Conservation (phyloP, 2,113 vertebrate species). For the Caracal caracal region DNA sequence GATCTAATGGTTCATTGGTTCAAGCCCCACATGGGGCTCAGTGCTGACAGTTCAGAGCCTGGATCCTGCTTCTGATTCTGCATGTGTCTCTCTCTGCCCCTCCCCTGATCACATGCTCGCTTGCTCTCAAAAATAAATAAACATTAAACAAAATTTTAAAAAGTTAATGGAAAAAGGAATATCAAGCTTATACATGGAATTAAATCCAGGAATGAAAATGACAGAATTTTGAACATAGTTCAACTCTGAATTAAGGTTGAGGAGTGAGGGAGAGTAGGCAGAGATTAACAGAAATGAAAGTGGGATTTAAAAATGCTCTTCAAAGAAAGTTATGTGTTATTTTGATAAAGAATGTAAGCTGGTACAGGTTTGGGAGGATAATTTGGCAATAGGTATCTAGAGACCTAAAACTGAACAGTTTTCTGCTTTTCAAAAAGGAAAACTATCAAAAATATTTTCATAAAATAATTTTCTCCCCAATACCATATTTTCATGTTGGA, state of each 20-base stretch:
- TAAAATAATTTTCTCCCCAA: slow-evolving; percentile 30
- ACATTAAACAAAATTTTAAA: too few species aligned
- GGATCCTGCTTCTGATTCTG: too few species aligned
- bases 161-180: neutral
- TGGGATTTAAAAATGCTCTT: neutral
- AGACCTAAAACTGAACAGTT: neutral
- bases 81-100: too few species aligned
- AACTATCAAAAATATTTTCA: slow-evolving; percentile 34
- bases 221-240: neutral
- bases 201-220: neutral
- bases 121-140: neutral
- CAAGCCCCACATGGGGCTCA: too few species aligned
- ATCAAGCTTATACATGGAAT: neutral
- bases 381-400: neutral
- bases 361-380: neutral
- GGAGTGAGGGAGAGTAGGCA: neutral
- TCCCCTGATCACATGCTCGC: too few species aligned
- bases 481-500: slow-evolving; percentile 28
- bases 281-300: neutral
- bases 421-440: neutral
- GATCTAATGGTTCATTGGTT: too few species aligned
- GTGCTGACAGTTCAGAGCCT: too few species aligned
- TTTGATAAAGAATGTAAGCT: neutral
- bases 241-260: neutral
- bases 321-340: neutral